phyloP scores from a whole-genome alignment of 2,113 vertebrate genomes.

The Bufo bufo region DNA sequence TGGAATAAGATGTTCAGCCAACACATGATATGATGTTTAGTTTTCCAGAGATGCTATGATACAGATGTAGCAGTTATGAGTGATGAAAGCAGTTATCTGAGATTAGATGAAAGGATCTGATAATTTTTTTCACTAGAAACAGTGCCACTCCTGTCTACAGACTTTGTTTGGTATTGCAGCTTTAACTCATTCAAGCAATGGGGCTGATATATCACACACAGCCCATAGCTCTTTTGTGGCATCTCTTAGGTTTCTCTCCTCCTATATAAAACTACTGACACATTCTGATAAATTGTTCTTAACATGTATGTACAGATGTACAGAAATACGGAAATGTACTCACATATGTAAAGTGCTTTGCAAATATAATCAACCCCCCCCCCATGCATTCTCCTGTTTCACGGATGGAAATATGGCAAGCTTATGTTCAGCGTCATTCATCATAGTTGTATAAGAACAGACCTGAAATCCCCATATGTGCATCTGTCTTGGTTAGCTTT shows the following conservation, averaged over 20 bases:
- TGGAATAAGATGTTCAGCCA: not conserved
- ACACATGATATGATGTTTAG: not conserved
- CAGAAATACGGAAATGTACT: not conserved
- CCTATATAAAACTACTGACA: not conserved
- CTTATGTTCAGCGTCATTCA: not conserved
- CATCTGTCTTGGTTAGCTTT: slow-evolving; percentile 6
- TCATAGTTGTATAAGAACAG: not conserved
- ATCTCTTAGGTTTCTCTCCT: too few species aligned
- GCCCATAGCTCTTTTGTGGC: too few species aligned
- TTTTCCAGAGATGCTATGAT: not conserved
- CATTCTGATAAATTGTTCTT: not conserved
- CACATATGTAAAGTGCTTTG: not conserved
- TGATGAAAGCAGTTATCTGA: not conserved
- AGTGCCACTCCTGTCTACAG: not conserved
- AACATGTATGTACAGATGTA: not conserved
- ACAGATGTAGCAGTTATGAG: not conserved
- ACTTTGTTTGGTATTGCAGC: not conserved
- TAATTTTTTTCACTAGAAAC: not conserved
- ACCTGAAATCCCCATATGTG: not conserved
- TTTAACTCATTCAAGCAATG: not conserved
- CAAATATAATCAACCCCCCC: not conserved
- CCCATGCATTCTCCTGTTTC: not conserved
- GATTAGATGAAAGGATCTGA: too few species aligned
- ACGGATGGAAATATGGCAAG: not conserved
- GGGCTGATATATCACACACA: not conserved